Evolutionary conservation across 2,797 vertebrate genomes (phyloP).

Genomic region (Sphenopsis melanotis): DNA sequence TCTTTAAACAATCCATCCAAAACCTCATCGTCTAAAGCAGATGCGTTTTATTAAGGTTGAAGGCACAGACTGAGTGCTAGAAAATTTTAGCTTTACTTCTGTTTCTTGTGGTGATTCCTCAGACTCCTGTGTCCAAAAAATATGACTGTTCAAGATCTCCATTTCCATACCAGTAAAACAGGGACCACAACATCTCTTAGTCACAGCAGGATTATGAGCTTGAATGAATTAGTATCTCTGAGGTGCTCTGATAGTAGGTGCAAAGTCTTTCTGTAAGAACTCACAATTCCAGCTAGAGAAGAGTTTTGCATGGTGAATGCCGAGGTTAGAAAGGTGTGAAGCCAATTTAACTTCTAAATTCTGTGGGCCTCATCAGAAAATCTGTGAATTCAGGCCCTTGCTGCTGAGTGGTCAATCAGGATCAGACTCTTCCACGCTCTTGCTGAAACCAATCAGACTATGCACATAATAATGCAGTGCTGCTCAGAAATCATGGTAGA

Average conservation of each 20-base stretch:
- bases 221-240: not conserved
- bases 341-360: not conserved
- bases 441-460: not conserved
- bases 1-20: not conserved
- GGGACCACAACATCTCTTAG: not conserved
- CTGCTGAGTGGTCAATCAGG: not conserved
- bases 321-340: not conserved
- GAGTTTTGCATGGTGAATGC: not conserved
- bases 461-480: accelerated
- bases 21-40: accelerated
- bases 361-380: not conserved
- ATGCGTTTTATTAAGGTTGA: not conserved
- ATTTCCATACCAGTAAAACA: not conserved
- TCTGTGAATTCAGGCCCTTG: not conserved
- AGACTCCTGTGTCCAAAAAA: accelerated
- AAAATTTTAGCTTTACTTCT: not conserved
- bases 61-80: not conserved
- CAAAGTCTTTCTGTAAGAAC: not conserved
- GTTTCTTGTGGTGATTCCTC: not conserved
- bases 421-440: not conserved
- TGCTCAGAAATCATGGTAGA: not conserved
- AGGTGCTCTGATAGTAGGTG: not conserved
- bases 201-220: not conserved
- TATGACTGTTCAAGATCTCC: not conserved
- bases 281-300: not conserved